phyloP scores from a whole-genome alignment of 1,140 invertebrate genomes.

The Neodiprion fabricii region DNA sequence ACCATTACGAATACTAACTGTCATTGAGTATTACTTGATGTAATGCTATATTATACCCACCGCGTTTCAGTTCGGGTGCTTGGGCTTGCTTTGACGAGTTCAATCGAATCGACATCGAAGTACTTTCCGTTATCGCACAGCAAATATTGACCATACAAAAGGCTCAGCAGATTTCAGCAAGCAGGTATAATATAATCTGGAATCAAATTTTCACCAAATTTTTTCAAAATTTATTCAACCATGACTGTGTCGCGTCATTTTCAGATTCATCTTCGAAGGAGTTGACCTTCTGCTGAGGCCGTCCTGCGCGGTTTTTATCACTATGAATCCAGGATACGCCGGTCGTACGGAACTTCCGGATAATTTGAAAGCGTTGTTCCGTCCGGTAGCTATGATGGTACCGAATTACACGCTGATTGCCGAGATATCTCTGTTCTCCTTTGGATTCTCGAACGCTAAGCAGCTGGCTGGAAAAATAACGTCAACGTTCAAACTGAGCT shows the following conservation, averaged over 20 bases:
- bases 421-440: constrained; percentile 76
- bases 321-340: constrained; percentile 80
- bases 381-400: constrained; percentile 81
- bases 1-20: too few relatives aligned
- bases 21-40: neutral
- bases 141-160: constrained; percentile 72
- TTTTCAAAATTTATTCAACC: neutral
- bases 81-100: constrained; percentile 84
- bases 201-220: neutral
- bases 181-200: constrained; percentile 38
- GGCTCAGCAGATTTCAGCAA: constrained; percentile 57
- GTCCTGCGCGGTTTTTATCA: constrained; percentile 75
- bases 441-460: constrained; percentile 71
- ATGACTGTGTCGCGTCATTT: constrained; percentile 12
- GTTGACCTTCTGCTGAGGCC: constrained; percentile 67
- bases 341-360: constrained; percentile 77
- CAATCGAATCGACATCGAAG: constrained; percentile 76
- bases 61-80: constrained; percentile 66
- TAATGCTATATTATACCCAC: neutral
- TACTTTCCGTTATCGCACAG: constrained; percentile 67
- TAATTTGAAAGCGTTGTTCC: constrained; percentile 76
- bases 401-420: constrained; percentile 76
- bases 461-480: constrained; percentile 75
- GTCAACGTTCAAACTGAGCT: constrained; percentile 74
- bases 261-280: constrained; percentile 71